These are phyloP conservation scores for Amphibalanus amphitrite DNA, from an alignment of 1,140 invertebrate species.

Conservation along the genomic window DNA sequence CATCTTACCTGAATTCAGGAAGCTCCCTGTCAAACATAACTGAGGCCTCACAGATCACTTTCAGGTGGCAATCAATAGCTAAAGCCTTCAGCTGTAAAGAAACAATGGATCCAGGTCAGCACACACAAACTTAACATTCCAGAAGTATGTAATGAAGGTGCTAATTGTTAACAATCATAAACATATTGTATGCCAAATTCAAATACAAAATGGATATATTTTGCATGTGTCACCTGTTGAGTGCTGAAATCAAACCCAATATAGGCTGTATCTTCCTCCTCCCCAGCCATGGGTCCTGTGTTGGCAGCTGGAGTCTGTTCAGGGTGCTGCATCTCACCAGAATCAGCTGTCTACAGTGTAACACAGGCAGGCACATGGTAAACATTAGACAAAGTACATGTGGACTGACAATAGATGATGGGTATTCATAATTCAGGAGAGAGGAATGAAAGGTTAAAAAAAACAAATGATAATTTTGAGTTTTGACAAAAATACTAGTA, in stretches of 20 bases:
- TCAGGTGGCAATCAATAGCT: slow-evolving; percentile 53
- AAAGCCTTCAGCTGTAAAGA: slow-evolving; percentile 69
- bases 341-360: too few species aligned
- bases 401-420: too few species aligned
- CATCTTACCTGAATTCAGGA: slow-evolving; percentile 64
- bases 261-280: background rate
- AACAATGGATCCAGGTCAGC: slow-evolving; percentile 18
- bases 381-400: too few species aligned
- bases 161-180: background rate
- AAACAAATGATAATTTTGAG: too few species aligned
- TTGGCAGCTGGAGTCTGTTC: too few species aligned
- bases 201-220: slow-evolving; percentile 4
- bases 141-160: slow-evolving; percentile 4
- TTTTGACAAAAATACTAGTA: too few species aligned
- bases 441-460: too few species aligned
- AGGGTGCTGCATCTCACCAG: too few species aligned
- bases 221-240: slow-evolving; percentile 12
- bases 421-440: too few species aligned
- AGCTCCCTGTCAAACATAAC: slow-evolving; percentile 80
- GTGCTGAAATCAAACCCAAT: slow-evolving; percentile 17
- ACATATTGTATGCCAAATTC: background rate
- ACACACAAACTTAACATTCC: background rate
- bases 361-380: too few species aligned
- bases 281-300: background rate
- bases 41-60: slow-evolving; percentile 52